phyloP scores from a whole-genome alignment of 2,113 vertebrate genomes.

The Prunella fulvescens region DNA sequence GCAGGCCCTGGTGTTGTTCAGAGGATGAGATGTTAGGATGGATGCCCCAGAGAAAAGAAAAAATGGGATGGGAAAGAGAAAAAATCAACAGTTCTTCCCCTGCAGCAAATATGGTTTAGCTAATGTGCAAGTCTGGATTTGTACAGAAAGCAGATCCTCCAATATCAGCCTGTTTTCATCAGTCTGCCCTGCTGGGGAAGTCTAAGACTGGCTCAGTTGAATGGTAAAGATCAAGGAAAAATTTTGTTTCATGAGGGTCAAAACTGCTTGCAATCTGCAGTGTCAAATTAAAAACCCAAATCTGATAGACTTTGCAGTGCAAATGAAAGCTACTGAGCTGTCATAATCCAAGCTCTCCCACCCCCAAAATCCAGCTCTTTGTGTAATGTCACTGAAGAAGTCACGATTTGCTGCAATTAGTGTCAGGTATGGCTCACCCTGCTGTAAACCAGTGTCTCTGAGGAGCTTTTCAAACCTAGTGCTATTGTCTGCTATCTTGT shows the following conservation, averaged over 20 bases:
- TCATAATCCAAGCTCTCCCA: background rate
- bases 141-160: background rate
- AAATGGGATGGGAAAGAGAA: background rate
- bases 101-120: constrained; percentile 1
- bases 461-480: background rate
- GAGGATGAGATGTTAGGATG: background rate
- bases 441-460: background rate
- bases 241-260: background rate
- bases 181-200: background rate
- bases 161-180: background rate
- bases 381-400: background rate
- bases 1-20: background rate
- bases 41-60: background rate
- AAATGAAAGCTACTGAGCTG: background rate
- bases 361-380: background rate
- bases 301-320: background rate
- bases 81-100: background rate
- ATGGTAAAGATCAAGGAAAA: background rate
- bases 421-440: background rate
- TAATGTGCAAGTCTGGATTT: background rate
- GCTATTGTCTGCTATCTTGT: background rate
- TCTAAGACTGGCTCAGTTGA: background rate
- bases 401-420: background rate
- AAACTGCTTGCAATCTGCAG: background rate
- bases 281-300: background rate